These are phyloP conservation scores for Spinibarbus caldwelli DNA, from an alignment of 2,797 vertebrate genomes.

Conservation along the genomic window DNA sequence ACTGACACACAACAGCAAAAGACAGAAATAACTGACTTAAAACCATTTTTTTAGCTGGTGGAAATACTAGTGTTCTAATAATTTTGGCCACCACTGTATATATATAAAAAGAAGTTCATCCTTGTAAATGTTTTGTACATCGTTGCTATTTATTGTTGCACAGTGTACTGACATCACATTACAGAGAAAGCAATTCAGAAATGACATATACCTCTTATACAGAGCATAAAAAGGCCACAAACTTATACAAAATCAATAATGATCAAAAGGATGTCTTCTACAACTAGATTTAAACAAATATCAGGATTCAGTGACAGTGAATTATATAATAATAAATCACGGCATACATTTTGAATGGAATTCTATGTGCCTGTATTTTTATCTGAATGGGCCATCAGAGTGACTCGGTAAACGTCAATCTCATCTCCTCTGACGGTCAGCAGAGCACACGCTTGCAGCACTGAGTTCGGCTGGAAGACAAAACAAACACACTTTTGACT, in stretches of 20 bases:
- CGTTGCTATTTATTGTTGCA: background rate
- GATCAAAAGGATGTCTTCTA: background rate
- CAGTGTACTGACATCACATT: background rate
- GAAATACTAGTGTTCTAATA: too few species aligned
- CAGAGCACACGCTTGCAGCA: conserved; percentile 74
- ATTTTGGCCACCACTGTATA: too few species aligned
- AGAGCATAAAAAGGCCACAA: background rate
- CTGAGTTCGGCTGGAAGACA: conserved; percentile 77
- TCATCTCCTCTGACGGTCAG: conserved; percentile 83
- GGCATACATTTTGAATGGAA: background rate
- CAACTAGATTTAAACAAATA: background rate
- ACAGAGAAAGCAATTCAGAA: background rate
- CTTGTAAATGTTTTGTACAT: background rate
- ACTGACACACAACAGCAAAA: too few species aligned
- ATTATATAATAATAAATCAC: background rate
- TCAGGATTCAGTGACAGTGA: background rate
- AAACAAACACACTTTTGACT: conserved; percentile 15
- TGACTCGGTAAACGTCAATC: conserved; percentile 80
- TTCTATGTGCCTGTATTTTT: background rate
- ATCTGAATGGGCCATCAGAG: conserved; percentile 77
- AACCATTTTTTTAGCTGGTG: too few species aligned
- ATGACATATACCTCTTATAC: background rate
- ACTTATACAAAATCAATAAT: background rate
- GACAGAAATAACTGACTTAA: too few species aligned
- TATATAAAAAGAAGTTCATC: background rate